These are phyloP conservation scores for Scaptomyza montana DNA, from an alignment of 1,140 invertebrate genomes.

Conservation along the genomic window DNA sequence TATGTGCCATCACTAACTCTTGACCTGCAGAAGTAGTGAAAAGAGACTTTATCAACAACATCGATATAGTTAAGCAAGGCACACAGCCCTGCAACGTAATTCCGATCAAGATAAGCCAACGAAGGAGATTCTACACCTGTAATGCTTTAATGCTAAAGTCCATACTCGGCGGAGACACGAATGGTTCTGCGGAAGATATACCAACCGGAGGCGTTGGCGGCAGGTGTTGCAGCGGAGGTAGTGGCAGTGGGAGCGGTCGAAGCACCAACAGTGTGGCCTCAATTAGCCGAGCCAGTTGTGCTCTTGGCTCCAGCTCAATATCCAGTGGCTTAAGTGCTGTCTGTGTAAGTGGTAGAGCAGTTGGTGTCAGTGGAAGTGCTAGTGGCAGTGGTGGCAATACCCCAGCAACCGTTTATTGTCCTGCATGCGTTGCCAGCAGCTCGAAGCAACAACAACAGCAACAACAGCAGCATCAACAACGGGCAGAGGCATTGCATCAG, in stretches of 20 bases:
- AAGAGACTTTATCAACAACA: constrained; percentile 5
- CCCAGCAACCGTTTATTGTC: constrained; percentile 64
- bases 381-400: constrained; percentile 51
- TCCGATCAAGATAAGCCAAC: constrained; percentile 54
- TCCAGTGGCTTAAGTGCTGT: constrained; percentile 62
- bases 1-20: constrained; percentile 20
- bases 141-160: constrained; percentile 83
- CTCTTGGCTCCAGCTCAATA: constrained; percentile 64
- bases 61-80: constrained; percentile 20
- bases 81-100: constrained; percentile 36
- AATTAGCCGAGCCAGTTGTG: constrained; percentile 47
- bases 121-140: constrained; percentile 64
- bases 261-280: constrained; percentile 13
- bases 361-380: constrained; percentile 21
- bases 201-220: constrained; percentile 64
- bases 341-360: constrained; percentile 44
- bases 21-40: constrained; percentile 32
- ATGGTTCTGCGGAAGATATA: constrained; percentile 58
- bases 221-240: constrained; percentile 42
- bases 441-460: constrained; percentile 31
- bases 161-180: constrained; percentile 68
- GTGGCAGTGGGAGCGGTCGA: constrained; percentile 16
- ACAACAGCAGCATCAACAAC: neutral
- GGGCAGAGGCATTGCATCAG: constrained; percentile 34
- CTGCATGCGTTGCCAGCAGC: constrained; percentile 60